Conservation (phyloP, 2,113 vertebrate genomes). For the Tragelaphus imberbis region DNA sequence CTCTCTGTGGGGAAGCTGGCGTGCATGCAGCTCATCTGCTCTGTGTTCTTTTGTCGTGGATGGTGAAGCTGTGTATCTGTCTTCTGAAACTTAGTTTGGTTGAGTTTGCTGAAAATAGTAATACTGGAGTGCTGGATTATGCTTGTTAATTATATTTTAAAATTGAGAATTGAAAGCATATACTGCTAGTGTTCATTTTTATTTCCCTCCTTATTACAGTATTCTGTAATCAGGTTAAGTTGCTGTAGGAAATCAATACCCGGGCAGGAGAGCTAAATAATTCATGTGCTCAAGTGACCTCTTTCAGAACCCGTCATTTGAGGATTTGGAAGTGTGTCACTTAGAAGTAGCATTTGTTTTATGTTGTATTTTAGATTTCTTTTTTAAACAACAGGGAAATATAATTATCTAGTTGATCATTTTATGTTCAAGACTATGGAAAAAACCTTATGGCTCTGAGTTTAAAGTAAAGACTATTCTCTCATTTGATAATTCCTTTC, state of each 20-base stretch:
- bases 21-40: background rate
- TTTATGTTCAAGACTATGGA: background rate
- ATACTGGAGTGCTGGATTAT: background rate
- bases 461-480: background rate
- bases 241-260: constrained; percentile 26
- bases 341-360: constrained; percentile 2
- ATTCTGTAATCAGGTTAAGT: background rate
- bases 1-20: background rate
- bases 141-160: background rate
- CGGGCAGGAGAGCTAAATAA: constrained; percentile 23
- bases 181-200: background rate
- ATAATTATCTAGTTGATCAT: background rate
- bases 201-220: background rate
- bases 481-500: background rate
- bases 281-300: constrained; percentile 16
- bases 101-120: background rate
- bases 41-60: background rate
- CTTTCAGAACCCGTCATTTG: background rate
- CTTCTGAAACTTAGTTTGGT: background rate
- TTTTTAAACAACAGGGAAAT: background rate
- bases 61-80: background rate
- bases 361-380: background rate
- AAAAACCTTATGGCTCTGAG: background rate
- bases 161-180: background rate
- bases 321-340: background rate